These are phyloP conservation scores for Agrilus planipennis DNA, from an alignment of 1,140 invertebrate genomes.

Conservation along the genomic window DNA sequence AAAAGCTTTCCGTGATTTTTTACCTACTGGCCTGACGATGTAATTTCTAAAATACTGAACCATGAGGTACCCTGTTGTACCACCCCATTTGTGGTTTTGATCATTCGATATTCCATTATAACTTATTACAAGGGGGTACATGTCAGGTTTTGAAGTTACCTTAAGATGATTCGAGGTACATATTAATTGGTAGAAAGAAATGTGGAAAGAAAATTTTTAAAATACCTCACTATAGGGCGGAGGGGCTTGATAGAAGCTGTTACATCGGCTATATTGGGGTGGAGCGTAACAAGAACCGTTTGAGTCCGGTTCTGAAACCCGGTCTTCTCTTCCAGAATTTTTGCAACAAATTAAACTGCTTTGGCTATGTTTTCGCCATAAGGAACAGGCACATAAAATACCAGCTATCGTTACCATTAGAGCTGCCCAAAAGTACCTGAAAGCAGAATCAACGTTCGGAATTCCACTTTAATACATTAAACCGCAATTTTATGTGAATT, in stretches of 20 bases:
- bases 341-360: slow-evolving; percentile 39
- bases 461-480: slow-evolving; percentile 16
- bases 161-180: slow-evolving; percentile 32
- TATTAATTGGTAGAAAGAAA: background rate
- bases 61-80: slow-evolving; percentile 62
- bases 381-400: slow-evolving; percentile 52
- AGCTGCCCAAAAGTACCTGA: slow-evolving; percentile 44
- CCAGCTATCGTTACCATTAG: slow-evolving; percentile 45
- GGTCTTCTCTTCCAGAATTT: slow-evolving; percentile 29
- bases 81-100: slow-evolving; percentile 13
- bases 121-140: slow-evolving; percentile 71
- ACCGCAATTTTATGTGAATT: too few species aligned
- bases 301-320: slow-evolving; percentile 55
- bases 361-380: slow-evolving; percentile 42
- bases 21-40: slow-evolving; percentile 53
- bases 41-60: slow-evolving; percentile 71
- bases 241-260: slow-evolving; percentile 62
- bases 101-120: slow-evolving; percentile 42
- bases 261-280: slow-evolving; percentile 64
- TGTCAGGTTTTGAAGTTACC: slow-evolving; percentile 74
- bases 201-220: background rate
- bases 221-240: slow-evolving; percentile 69
- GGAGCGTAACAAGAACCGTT: slow-evolving; percentile 63
- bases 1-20: slow-evolving; percentile 6
- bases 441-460: slow-evolving; percentile 10